Base-by-base conservation (phyloP, 2,888 invertebrate species). In the Chrysina gloriosa region DNA sequence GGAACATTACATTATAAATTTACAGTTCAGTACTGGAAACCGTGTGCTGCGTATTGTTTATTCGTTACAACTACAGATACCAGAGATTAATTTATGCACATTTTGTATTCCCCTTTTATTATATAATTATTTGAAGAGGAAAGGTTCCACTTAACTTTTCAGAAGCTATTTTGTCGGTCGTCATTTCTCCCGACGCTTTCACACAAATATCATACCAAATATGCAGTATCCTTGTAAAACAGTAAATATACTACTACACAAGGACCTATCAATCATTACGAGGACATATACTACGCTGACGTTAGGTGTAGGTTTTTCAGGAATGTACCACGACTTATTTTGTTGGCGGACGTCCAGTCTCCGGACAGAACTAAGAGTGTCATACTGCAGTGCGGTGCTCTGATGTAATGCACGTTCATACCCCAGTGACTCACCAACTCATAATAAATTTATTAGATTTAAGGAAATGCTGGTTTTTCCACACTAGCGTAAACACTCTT, bases 331-430 rank as follows among this genome's bases (percentile, higher is more conserved):
- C 25, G 11, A 45, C 56, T n/a, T 14, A 25, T 45, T 52, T 42
- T 61, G 58, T 42, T 61, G 58, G 58, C 58, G 58, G 27, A 27
- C 58, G 42, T 61, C 58, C 58, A 61, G 58, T 61, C 27, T 42
- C 11, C 25, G 16, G 16, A 14, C 25, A 11, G 6, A 14, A 16
- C 27, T 45, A 61, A 61, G 42, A 61, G 9, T 29, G 14, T 27
- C 42, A 7, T 61, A 21, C 58, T 42, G 58, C 58, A 61, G 16
- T 61, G 58, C 58, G 36, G 58, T 7, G 42, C 25, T 58, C 27
- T 4, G 14, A 42, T 27, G 42, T 25, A 42, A 11, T 56, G 7
- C 1, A 21, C 16, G 16, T 54, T 14, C 48, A 25, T 50, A 21
- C 56, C 1, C n/a, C 36, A 34, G 21, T 1, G 39, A 39, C 3